Conservation (phyloP, 2,113 vertebrate species). For the Osmerus mordax region DNA sequence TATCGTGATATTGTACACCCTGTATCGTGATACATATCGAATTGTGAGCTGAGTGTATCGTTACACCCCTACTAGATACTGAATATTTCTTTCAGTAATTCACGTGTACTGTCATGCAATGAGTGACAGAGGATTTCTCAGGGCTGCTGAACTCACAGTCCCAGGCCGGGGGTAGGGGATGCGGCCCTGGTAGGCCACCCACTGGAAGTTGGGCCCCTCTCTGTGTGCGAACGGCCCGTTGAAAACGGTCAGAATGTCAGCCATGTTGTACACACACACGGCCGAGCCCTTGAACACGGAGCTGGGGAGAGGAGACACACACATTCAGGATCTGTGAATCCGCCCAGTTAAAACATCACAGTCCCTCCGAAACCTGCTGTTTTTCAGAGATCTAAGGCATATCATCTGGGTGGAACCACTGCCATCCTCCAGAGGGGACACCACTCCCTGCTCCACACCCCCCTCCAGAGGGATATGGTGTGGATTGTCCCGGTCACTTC, state of each 20-base stretch:
- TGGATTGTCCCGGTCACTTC: constrained; percentile 40
- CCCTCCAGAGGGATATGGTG: constrained; percentile 29
- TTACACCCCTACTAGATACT: background rate
- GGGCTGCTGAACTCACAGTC: constrained; percentile 79
- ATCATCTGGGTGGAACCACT: constrained; percentile 22
- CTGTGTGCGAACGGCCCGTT: constrained; percentile 97
- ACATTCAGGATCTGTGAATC: background rate
- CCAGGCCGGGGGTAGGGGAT: constrained; percentile 95
- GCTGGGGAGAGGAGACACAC: constrained; percentile 64
- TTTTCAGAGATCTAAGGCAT: constrained; percentile 24
- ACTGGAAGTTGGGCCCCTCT: constrained; percentile 94
- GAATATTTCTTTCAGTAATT: background rate
- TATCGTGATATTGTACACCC: too few relatives aligned
- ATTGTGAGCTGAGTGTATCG: too few relatives aligned
- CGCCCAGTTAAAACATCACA: constrained; percentile 21
- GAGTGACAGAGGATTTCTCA: background rate
- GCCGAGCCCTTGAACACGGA: constrained; percentile 98
- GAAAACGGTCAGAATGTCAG: constrained; percentile 95
- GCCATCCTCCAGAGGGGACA: constrained; percentile 6
- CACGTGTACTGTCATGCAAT: background rate
- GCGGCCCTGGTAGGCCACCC: constrained; percentile 93
- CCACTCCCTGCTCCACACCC: constrained; percentile 24
- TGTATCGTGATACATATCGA: too few relatives aligned
- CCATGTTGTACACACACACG: constrained; percentile 94
- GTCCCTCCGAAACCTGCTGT: constrained; percentile 14